A percentile compares a stretch with the other conserved stretches of the same genome.
Conservation (phyloP, 2,113 vertebrate genomes). For the Anarhynchus alexandrinus region DNA sequence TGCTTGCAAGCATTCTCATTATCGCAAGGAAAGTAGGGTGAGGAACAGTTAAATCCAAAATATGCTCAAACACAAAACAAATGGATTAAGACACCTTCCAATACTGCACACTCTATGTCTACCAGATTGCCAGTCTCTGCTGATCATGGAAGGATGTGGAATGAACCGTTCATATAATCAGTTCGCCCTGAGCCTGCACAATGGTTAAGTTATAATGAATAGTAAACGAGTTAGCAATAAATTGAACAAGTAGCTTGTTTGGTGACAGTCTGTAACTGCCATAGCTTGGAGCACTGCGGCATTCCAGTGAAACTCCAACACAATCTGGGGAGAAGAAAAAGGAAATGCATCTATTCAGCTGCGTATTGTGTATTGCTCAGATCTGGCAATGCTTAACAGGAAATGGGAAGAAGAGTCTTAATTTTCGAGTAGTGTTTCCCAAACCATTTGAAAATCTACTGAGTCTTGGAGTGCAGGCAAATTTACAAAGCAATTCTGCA, state of each 20-base stretch:
- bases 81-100: background rate
- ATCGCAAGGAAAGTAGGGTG: accelerated
- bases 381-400: background rate
- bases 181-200: background rate
- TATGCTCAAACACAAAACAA: background rate
- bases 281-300: background rate
- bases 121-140: background rate
- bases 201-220: background rate
- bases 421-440: constrained; percentile 1
- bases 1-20: background rate
- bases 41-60: background rate
- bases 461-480: background rate
- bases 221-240: background rate
- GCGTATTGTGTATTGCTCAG: background rate
- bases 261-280: background rate
- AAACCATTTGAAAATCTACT: background rate
- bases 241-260: background rate
- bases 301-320: background rate
- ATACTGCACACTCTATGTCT: accelerated
- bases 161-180: background rate
- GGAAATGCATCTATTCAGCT: background rate
- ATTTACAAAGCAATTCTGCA: background rate
- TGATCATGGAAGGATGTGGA: background rate
- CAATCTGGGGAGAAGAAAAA: background rate
- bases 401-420: background rate